Evolutionary conservation across 2,113 vertebrate species (phyloP).

Genomic region (Calidris pygmaea): DNA sequence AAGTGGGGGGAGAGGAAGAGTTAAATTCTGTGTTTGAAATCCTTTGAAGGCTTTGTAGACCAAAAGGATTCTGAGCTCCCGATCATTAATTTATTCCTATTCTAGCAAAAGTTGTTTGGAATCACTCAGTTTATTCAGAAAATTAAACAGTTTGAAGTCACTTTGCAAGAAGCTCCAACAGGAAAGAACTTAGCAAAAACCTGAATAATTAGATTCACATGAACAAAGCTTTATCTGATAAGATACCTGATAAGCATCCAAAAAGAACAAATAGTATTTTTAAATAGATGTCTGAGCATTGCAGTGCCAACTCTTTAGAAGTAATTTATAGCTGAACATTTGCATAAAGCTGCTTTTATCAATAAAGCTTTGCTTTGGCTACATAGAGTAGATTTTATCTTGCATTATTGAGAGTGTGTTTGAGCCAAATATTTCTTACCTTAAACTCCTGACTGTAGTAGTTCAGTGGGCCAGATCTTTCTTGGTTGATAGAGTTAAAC

Average conservation of each 20-base stretch:
- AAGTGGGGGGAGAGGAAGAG: not conserved
- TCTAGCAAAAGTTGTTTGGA: conserved; percentile 19
- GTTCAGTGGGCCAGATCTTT: not conserved
- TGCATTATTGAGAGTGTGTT: not conserved
- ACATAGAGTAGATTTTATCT: not conserved
- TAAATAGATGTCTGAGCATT: not conserved
- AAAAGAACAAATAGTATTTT: conserved; percentile 7
- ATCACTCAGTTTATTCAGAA: conserved; percentile 6
- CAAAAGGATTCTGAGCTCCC: not conserved
- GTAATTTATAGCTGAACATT: not conserved
- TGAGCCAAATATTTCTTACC: not conserved
- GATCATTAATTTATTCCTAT: not conserved
- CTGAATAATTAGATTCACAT: conserved; percentile 43
- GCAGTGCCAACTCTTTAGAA: not conserved
- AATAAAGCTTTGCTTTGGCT: not conserved
- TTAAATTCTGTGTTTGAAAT: not conserved
- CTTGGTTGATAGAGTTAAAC: not conserved
- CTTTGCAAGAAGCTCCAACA: conserved; percentile 9
- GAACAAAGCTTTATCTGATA: conserved; percentile 55
- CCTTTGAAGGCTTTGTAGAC: not conserved
- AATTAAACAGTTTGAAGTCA: not conserved
- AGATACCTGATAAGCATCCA: conserved; percentile 4
- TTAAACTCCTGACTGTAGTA: not conserved
- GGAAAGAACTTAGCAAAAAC: conserved; percentile 29
- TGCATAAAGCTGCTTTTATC: not conserved